These are phyloP conservation scores for Napeogenes sylphis DNA, from an alignment of 2,888 invertebrate species.

Conservation along the genomic window DNA sequence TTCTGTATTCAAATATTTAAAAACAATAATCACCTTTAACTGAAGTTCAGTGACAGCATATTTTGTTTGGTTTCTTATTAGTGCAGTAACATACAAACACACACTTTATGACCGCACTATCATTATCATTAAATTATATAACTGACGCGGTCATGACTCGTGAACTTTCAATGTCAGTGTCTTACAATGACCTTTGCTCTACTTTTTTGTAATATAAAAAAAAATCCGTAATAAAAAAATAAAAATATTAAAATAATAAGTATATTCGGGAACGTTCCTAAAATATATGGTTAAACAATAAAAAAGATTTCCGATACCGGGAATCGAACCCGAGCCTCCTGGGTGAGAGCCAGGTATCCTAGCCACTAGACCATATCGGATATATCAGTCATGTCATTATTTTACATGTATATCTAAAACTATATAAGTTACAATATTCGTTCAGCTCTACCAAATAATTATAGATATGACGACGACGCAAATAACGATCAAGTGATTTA, in stretches of 20 bases:
- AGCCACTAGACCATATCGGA: conserved; percentile 82
- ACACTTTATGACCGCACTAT: too few species aligned
- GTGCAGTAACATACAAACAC: too few species aligned
- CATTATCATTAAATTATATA: neutral
- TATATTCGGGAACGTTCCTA: neutral
- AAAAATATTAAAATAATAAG: neutral
- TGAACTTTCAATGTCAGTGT: conserved; percentile 4
- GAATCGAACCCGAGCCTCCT: conserved; percentile 85
- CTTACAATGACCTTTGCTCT: neutral
- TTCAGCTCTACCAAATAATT: too few species aligned
- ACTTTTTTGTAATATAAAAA: too few species aligned
- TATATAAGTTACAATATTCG: neutral
- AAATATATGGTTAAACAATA: conserved; percentile 8
- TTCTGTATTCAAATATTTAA: too few species aligned
- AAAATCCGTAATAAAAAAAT: neutral
- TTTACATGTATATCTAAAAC: neutral
- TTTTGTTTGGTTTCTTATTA: too few species aligned
- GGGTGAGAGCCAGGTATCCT: conserved; percentile 84
- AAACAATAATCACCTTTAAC: too few species aligned
- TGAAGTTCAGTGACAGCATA: too few species aligned
- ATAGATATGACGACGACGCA: too few species aligned
- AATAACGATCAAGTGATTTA: too few species aligned
- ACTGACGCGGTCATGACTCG: neutral
- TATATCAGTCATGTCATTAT: conserved; percentile 12
- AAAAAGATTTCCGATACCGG: conserved; percentile 76